A percentile compares a stretch with the other conserved stretches of the same genome.
Evolutionary conservation across 2,888 invertebrate genomes (phyloP).

Genomic region (Athalia rosae): DNA sequence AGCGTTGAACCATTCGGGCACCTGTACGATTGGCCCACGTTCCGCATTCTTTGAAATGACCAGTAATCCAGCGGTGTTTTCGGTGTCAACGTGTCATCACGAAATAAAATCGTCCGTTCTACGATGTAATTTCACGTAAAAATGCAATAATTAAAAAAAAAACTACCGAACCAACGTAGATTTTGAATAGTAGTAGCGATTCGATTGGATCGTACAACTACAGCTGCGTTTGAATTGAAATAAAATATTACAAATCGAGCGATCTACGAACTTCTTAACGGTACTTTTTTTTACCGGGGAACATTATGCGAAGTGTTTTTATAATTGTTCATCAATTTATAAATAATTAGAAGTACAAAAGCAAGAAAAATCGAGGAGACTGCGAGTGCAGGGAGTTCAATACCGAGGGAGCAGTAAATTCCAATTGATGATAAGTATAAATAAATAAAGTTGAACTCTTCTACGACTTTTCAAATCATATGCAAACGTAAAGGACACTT

Average conservation of each 20-base stretch:
- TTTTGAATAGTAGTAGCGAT: too few species aligned
- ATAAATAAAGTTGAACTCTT: too few species aligned
- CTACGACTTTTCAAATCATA: too few species aligned
- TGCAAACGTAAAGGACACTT: too few species aligned
- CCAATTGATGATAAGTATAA: too few species aligned
- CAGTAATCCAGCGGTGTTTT: conserved; percentile 15
- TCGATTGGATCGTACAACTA: not conserved
- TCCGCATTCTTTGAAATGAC: conserved; percentile 51
- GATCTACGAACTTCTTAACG: not conserved
- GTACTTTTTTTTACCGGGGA: conserved; percentile 21
- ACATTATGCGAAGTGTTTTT: conserved; percentile 11
- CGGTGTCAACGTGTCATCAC: conserved; percentile 35
- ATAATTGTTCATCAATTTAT: too few species aligned
- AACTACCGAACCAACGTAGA: too few species aligned
- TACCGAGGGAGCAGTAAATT: too few species aligned
- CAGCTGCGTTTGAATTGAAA: not conserved
- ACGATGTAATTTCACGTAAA: not conserved
- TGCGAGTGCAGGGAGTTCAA: not conserved
- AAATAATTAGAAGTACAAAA: not conserved
- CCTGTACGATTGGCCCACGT: conserved; percentile 54
- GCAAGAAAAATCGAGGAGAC: conserved; percentile 4
- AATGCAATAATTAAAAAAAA: not conserved
- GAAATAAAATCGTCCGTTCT: not conserved
- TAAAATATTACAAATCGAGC: not conserved
- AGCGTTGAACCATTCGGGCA: conserved; percentile 61